Evolutionary conservation across 2,888 invertebrate species (phyloP), one percentile per base, ranked within the genome.

Genomic region (Pristionchus exspectatus): DNA sequence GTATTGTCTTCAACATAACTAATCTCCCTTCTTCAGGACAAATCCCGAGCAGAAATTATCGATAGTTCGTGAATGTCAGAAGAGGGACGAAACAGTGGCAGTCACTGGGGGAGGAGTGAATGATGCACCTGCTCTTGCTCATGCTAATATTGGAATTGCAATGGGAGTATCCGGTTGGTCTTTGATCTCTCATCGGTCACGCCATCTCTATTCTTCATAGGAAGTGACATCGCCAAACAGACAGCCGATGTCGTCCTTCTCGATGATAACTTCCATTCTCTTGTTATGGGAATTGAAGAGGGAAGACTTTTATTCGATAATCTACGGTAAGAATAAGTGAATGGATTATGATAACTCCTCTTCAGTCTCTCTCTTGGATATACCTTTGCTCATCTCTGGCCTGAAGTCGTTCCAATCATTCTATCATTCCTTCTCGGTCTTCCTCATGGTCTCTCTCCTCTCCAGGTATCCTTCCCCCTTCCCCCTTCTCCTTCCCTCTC

Each of bases 321-420:
- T 87, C 87, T 92, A 24, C 88, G 92, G 92, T 91, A 27, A 18
- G 38, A 33, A 21, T 72, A 30, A 69, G n/a, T n/a, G n/a, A n/a
- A n/a, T n/a, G n/a, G n/a, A n/a, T 38, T 3, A 38, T 38, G 38
- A 38, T 38, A 5, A 38, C n/a, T 24, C 38, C 12, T 50, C 30
- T 91, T 90, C 86, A 91, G 94, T 69, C 91, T 94, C 16, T 94
- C 94, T 14, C 91, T 94, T 30, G 94, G 94, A 38, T 94, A 94
- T 91, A 94, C 94, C 3, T 93, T 94, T 83, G 94, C 94, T 16
- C 94, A 94, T 91, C 90, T 94, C n/a, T 95, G 94, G 94, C 95
- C 95, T 0, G 95, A 95, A 91, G 93, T 95, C 4, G 93, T 93
- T 74, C 95, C 95, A 5, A 94, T 95, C 83, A 93, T 95, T 87